Conservation (phyloP, 2,113 vertebrate genomes). For the Zosterops lateralis region DNA sequence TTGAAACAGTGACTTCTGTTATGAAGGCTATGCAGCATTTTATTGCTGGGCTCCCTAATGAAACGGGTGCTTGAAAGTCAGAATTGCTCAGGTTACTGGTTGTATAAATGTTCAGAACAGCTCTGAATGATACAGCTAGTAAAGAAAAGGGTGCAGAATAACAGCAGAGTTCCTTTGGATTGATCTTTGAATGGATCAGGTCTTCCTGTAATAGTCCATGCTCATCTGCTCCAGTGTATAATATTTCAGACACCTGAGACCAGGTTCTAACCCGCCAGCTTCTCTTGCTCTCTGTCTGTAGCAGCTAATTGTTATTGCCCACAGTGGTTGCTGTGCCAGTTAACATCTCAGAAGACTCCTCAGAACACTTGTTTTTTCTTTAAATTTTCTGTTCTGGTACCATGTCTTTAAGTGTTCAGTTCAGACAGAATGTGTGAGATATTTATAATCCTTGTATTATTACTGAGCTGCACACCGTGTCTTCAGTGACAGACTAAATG, state of each 20-base stretch:
- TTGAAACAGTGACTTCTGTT: background rate
- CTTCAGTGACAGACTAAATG: slow-evolving; percentile 47
- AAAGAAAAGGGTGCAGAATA: slow-evolving; percentile 42
- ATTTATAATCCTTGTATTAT: slow-evolving; percentile 34
- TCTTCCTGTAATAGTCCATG: background rate
- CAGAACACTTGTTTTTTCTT: slow-evolving; percentile 31
- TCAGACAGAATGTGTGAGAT: background rate
- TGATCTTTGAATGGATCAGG: slow-evolving; percentile 16
- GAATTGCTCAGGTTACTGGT: slow-evolving; percentile 36
- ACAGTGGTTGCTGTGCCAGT: background rate
- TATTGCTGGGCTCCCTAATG: slow-evolving; percentile 16
- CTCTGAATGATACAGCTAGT: background rate
- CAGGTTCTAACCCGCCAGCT: background rate
- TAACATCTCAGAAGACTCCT: background rate
- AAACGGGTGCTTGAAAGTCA: slow-evolving; percentile 32
- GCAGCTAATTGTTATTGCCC: slow-evolving; percentile 23
- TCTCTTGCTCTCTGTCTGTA: slow-evolving; percentile 17
- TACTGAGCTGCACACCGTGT: slow-evolving; percentile 25
- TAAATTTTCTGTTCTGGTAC: slow-evolving; percentile 2
- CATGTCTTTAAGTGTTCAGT: background rate
- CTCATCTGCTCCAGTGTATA: slow-evolving; percentile 5
- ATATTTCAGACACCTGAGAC: slow-evolving; percentile 47
- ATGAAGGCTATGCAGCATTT: background rate
- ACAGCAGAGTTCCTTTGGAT: slow-evolving; percentile 24
- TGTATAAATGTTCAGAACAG: background rate